Evolutionary conservation across 2,888 invertebrate species (phyloP), one percentile per base, ranked within the genome.

Genomic region (Leptinotarsa rubiginosa): DNA sequence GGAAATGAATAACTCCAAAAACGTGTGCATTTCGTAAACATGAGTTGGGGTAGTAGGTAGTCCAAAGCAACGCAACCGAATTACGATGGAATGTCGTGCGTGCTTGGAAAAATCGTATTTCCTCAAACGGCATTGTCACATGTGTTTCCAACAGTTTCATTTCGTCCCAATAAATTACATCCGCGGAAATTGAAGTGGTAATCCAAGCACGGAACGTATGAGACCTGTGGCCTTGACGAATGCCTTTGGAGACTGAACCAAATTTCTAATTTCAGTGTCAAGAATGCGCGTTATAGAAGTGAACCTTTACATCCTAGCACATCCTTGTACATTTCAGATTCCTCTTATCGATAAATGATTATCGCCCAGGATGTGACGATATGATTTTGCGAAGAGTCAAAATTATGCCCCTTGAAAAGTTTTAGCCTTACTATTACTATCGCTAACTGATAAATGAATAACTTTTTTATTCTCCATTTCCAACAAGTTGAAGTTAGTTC

Each of bases 11-110:
- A 81, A 80, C 79, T 77, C 78, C 80, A 78, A 79, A 83, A 81
- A 82, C 69, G 72, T 79, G 81, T 80, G 78, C 81, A 81, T 83
- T 83, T 80, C 81, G 83, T 82, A 83, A 84, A 84, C 84, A 84
- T 82, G 82, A 77, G 75, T 77, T 78, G 75, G 80, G 79, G 78
- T 79, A 73, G 79, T 77, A 81, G 79, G 77, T 73, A 56, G 56
- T 56, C 56, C 22, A 22, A 15, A 20, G 75, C 76, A 78, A 76
- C 79, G 79, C 80, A 56, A 56, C 15, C 20, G 56, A 16, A 72
- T 49, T 62, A 65, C 20, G 59, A 52, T 47, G 66, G 54, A 74
- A 74, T 77, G 80, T 80, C 77, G 82, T 82, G 81, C 82, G 82
- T 82, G 82, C 78, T 81, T 79, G 81, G 80, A 83, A 82, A 83